Evolutionary conservation across 2,113 vertebrate genomes (phyloP), one percentile per base, ranked within the genome.

Genomic region (Nerophis lumbriciformis): DNA sequence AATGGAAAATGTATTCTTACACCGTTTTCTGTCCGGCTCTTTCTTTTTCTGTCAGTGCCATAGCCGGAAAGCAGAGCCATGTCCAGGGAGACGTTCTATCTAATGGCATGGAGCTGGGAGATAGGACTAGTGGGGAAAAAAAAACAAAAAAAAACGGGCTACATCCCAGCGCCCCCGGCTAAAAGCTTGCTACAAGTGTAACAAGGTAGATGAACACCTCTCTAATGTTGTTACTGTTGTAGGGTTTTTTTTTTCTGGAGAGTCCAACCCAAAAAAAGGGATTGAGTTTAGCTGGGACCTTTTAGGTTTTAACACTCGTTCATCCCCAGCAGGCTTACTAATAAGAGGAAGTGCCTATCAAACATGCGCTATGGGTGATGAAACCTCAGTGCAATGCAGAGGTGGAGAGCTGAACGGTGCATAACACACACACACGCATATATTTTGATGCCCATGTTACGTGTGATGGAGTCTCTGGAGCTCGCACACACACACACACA

Each of bases 271-370:
- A 61, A 75, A 68, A 63, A 1, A 44, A 38, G 77, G 76, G 73
- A 84, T 80, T 82, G 82, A 73, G 76, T 79, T 85, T 79, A 56
- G 37, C 37, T 48, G 5, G 8, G 21, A 48, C 28, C 13, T 48
- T 48, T 49, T 49, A 28, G 21, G 21, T 37, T 48, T 15, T 36
- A 49, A 47, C 8, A 51, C 63, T n/a, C 66, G 59, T 68, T 72
- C 56, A 62, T 78, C 77, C 77, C 77, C 68, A 73, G 77, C 72
- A 76, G 80, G 72, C 82, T 81, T 78, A 81, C 83, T 83, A 85
- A 83, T 88, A 81, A 87, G 80, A 83, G 81, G 76, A 86, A 71
- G 76, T 84, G 83, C 79, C 87, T 81, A 79, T 88, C 87, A 89
- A 88, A 86, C 76, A 79, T 84, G 85, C 37, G 72, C 72, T 13